Evolutionary conservation across 1,140 invertebrate genomes (phyloP), one percentile per base, ranked within the genome.

Genomic region (Nomia melanderi): DNA sequence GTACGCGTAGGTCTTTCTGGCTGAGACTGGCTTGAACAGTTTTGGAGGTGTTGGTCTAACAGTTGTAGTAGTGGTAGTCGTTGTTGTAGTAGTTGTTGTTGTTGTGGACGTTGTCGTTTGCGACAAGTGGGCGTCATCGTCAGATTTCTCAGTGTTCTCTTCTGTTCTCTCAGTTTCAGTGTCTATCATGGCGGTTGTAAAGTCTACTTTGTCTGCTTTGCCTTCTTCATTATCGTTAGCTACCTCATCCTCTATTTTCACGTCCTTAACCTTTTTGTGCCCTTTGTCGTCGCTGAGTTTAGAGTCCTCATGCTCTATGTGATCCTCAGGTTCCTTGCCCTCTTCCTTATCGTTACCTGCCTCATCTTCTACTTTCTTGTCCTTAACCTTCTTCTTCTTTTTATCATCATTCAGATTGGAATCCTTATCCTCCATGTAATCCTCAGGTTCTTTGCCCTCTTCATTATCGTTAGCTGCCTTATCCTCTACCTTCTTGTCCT

Each of bases 1-100:
- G 50, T 89, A 92, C 33, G 86, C 84, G 57, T 92, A 92, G 81
- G 79, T 91, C 74, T 90, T 92, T 59, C 89, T 82, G 0, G 85
- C 79, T 0, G 88, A 78, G 23, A 87, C 84, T 1, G 91, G 87
- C 66, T 91, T 92, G 62, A 90, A 91, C 8, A 92, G 39, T 65
- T 89, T 91, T 12, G 88, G 67, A 11, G 84, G 69, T 14, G 86
- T 73, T 31, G 85, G 53, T 41, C 79, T 86, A 27, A 54, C 17
- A 4, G 83, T 87, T 1, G 84, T 87, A 9, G 82, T 82, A 0
- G 50, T 83, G 12, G 82, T 72, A 4, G 83, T 83, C 8, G 60
- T 79, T 25, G 79, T 79, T 0, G 77, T 79, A 17, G 41, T 44
- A 5, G 41, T 17, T 44, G 41, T 79, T 7, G 50, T 44, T 3